Percentiles rank a stretch among this genome's conserved stretches.
phyloP scores from a whole-genome alignment of 2,113 vertebrate genomes.

The Chamaetylas fuelleborni region DNA sequence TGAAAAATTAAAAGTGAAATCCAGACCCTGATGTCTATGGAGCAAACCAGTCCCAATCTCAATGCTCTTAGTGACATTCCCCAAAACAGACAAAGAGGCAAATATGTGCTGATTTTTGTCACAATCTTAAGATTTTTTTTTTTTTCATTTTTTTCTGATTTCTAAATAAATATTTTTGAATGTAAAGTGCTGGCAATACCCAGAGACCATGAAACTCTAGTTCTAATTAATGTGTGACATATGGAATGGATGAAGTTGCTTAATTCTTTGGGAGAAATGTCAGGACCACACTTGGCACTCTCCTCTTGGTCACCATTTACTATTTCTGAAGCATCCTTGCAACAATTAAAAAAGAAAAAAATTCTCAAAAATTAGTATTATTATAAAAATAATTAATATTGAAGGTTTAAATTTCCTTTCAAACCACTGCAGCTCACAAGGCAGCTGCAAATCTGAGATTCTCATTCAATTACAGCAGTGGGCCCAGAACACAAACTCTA shows the following conservation, averaged over 20 bases:
- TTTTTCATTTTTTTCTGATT: neutral
- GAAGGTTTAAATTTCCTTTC: neutral
- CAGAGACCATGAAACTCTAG: neutral
- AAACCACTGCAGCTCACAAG: neutral
- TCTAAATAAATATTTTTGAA: neutral
- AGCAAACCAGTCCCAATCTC: neutral
- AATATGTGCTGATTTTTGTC: neutral
- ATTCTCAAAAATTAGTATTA: neutral
- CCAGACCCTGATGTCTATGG: neutral
- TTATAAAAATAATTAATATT: neutral
- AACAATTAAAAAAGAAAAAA: no score
- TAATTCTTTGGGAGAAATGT: neutral
- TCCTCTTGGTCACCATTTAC: neutral
- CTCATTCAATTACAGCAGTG: no score
- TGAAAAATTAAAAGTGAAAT: neutral
- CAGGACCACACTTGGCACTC: no score
- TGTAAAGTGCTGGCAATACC: neutral
- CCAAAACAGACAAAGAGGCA: neutral
- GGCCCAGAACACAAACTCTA: neutral
- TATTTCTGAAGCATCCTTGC: neutral
- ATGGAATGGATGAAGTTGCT: neutral
- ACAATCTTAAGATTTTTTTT: no score
- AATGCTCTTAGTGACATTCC: neutral
- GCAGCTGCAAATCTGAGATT: neutral
- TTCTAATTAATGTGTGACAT: accelerated